Percentiles rank a stretch among this genome's conserved stretches.
These are phyloP conservation scores for Pseudopleuronectes americanus DNA, from an alignment of 2,797 vertebrate species.

Conservation along the genomic window DNA sequence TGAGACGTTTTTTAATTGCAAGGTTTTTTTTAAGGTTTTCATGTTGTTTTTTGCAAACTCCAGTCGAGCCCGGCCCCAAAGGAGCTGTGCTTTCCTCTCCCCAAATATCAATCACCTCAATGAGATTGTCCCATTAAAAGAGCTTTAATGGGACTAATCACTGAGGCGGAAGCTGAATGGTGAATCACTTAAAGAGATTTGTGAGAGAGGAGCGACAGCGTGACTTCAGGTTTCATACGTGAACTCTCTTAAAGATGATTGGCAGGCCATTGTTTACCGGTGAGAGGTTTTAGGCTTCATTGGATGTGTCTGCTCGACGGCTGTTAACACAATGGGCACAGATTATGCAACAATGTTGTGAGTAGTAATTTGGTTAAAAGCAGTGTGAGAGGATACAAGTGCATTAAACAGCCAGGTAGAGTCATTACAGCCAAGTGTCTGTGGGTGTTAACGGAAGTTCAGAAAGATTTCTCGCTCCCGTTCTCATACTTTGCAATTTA, in stretches of 20 bases:
- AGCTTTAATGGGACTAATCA: constrained; percentile 81
- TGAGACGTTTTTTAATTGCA: constrained; percentile 68
- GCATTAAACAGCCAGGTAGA: background rate
- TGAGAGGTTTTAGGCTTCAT: constrained; percentile 33
- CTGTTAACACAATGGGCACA: constrained; percentile 12
- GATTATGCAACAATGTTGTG: background rate
- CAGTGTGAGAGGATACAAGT: constrained; percentile 8
- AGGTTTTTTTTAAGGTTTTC: background rate
- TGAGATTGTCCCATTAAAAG: constrained; percentile 81
- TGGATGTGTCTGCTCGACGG: constrained; percentile 2
- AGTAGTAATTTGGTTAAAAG: constrained; percentile 7
- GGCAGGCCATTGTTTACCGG: constrained; percentile 57
- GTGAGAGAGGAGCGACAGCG: constrained; percentile 67
- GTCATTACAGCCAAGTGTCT: background rate
- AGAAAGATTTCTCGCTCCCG: no score
- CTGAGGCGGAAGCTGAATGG: constrained; percentile 74
- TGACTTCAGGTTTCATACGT: constrained; percentile 60
- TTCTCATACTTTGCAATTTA: constrained; percentile 10
- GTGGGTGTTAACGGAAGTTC: background rate
- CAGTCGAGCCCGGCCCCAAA: constrained; percentile 49
- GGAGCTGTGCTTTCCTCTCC: constrained; percentile 66
- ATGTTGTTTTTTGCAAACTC: constrained; percentile 45
- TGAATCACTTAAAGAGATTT: constrained; percentile 80
- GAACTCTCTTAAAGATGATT: constrained; percentile 61
- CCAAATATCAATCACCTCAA: constrained; percentile 82